Conservation (phyloP, 2,113 vertebrate species). For the Electrona antarctica region DNA sequence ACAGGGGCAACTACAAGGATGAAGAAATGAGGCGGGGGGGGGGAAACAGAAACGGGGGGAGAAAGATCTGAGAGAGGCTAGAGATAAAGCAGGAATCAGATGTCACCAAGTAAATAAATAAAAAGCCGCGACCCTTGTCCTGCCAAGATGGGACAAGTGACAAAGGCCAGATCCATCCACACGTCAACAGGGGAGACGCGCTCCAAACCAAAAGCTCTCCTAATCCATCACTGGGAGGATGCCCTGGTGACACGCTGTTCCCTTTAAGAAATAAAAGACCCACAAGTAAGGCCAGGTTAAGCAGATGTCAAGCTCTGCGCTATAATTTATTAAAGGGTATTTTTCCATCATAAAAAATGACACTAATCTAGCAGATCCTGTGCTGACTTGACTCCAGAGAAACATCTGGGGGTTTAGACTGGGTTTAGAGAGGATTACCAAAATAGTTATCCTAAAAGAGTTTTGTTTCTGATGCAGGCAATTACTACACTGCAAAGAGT, state of each 20-base stretch:
- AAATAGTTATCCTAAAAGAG: no score
- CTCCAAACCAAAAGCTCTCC: not conserved
- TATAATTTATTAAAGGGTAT: not conserved
- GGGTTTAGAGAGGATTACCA: no score
- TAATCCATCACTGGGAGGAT: constrained; percentile 22
- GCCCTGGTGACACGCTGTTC: no score
- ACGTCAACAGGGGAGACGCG: not conserved
- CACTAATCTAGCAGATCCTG: constrained; percentile 19
- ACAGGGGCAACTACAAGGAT: constrained; percentile 15
- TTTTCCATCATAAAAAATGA: constrained; percentile 34
- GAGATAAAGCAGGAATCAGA: not conserved
- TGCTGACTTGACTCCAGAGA: constrained; percentile 4
- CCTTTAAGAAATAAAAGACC: no score
- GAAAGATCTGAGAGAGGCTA: not conserved
- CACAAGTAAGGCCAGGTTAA: no score
- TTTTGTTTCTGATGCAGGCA: no score
- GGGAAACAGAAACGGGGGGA: not conserved
- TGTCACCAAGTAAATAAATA: constrained; percentile 27
- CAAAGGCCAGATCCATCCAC: constrained; percentile 21
- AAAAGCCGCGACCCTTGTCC: constrained; percentile 20
- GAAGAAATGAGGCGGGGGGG: not conserved
- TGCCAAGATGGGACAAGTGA: constrained; percentile 39
- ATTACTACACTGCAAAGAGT: no score
- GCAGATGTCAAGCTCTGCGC: no score
- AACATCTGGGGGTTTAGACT: constrained; percentile 3